Evolutionary conservation across 2,888 invertebrate species (phyloP).

Genomic region (Philopedon plagiatum): DNA sequence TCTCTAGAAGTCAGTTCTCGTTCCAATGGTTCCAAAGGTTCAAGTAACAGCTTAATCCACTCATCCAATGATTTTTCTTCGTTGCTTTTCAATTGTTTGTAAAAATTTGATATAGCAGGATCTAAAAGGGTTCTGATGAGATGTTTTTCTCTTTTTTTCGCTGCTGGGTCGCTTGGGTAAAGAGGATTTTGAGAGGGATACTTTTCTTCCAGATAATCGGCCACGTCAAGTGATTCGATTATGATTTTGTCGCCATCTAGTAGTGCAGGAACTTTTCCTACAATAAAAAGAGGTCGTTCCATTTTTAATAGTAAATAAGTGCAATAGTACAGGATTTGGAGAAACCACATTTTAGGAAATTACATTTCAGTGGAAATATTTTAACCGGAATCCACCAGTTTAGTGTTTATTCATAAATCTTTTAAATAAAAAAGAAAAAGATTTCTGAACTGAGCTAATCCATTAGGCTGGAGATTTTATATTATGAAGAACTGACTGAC

Average conservation of each 20-base stretch:
- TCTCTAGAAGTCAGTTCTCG: conserved; percentile 58
- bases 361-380: too few species aligned
- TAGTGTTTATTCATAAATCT: too few species aligned
- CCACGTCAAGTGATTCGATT: conserved; percentile 71
- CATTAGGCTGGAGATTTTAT: too few species aligned
- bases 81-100: conserved; percentile 52
- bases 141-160: conserved; percentile 59
- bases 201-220: conserved; percentile 72
- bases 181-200: conserved; percentile 71
- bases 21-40: conserved; percentile 61
- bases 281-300: too few species aligned
- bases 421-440: too few species aligned
- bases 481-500: too few species aligned
- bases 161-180: conserved; percentile 68
- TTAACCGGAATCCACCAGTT: too few species aligned
- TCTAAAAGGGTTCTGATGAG: conserved; percentile 62
- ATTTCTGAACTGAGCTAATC: too few species aligned
- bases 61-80: conserved; percentile 58
- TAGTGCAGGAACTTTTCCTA: conserved; percentile 70
- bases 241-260: conserved; percentile 68
- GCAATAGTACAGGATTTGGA: too few species aligned
- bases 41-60: conserved; percentile 59
- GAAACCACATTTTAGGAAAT: too few species aligned
- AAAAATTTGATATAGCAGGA: conserved; percentile 55
- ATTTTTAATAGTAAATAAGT: too few species aligned